Conservation (phyloP, 2,113 vertebrate species). For the Bos javanicus region DNA sequence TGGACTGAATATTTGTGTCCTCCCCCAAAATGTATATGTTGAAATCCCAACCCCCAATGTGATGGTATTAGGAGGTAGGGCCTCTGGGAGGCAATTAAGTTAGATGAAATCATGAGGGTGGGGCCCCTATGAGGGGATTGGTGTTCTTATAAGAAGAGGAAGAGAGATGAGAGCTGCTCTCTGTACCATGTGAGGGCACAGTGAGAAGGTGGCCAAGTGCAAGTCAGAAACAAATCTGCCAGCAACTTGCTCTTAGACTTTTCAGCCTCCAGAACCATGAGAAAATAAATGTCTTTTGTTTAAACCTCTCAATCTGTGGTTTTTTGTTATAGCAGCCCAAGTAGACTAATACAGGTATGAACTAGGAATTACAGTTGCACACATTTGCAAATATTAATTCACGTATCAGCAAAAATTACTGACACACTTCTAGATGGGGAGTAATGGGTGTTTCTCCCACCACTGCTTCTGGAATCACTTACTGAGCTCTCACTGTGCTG, state of each 20-base stretch:
- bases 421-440: not conserved
- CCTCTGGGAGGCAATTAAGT: not conserved
- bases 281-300: not conserved
- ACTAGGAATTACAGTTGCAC: not conserved
- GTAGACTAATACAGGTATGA: not conserved
- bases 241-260: not conserved
- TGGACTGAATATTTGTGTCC: not conserved
- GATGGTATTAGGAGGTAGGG: not conserved
- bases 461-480: no score
- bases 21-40: not conserved
- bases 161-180: not conserved
- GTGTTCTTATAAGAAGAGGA: not conserved
- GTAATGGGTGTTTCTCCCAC: not conserved
- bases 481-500: not conserved
- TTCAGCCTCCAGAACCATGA: not conserved
- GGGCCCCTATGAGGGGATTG: not conserved
- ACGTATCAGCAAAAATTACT: not conserved
- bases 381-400: not conserved
- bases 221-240: not conserved
- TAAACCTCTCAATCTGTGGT: not conserved
- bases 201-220: not conserved
- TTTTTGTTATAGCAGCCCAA: not conserved
- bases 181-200: not conserved
- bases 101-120: not conserved
- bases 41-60: not conserved